A percentile compares a stretch with the other conserved stretches of the same genome.
phyloP scores from a whole-genome alignment of 2,113 vertebrate genomes.

The Mustelus asterias region DNA sequence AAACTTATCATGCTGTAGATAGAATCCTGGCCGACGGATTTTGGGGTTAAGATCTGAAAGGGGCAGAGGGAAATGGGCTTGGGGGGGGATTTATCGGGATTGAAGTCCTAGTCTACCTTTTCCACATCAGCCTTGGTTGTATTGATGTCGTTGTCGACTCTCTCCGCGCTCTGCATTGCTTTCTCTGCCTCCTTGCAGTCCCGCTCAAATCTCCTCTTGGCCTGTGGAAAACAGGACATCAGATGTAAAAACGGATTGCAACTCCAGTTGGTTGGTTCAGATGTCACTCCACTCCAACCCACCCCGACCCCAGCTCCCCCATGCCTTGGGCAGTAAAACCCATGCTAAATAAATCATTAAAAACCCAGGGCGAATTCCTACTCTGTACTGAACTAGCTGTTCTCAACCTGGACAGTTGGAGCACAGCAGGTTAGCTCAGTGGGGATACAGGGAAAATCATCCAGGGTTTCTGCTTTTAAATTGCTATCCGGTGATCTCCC shows the following conservation, averaged over 20 bases:
- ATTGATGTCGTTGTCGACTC: slow-evolving; percentile 77
- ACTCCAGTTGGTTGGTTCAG: neutral
- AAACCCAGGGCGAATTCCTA: neutral
- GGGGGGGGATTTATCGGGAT: neutral
- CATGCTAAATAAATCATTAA: neutral
- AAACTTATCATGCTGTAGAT: neutral
- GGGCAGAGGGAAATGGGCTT: neutral
- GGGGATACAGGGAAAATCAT: neutral
- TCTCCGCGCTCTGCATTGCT: slow-evolving; percentile 67
- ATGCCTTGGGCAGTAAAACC: neutral
- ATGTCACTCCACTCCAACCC: no score
- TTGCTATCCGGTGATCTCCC: neutral
- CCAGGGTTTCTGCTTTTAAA: neutral
- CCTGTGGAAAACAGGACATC: slow-evolving; percentile 52
- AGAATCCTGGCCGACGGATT: neutral
- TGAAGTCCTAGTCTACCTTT: slow-evolving; percentile 56
- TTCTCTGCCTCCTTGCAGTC: slow-evolving; percentile 81
- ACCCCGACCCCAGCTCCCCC: no score
- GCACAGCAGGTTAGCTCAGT: neutral
- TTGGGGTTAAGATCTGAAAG: neutral
- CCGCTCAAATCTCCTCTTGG: slow-evolving; percentile 80
- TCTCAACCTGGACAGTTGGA: neutral
- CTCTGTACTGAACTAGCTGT: neutral
- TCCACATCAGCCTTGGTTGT: slow-evolving; percentile 85
- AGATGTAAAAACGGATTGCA: neutral